Evolutionary conservation across 2,113 vertebrate genomes (phyloP).

Genomic region (Megatriorchis doriae): DNA sequence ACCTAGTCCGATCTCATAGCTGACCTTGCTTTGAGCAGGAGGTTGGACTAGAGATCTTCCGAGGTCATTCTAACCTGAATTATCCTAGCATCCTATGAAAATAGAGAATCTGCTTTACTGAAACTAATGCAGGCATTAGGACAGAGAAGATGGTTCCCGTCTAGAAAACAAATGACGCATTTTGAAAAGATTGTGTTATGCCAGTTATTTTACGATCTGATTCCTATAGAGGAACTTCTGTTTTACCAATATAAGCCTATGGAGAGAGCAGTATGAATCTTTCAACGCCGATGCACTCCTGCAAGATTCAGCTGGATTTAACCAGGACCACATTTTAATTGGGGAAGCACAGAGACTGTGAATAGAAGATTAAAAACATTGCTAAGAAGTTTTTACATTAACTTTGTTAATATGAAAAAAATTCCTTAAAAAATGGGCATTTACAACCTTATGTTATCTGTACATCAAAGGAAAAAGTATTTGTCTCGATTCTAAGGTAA

Average conservation of each 20-base stretch:
- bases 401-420: neutral
- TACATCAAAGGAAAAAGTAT: neutral
- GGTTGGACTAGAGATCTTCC: neutral
- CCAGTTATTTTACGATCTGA: neutral
- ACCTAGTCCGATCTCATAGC: neutral
- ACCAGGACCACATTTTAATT: conserved; percentile 4
- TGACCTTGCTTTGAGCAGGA: neutral
- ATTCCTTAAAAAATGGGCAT: neutral
- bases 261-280: neutral
- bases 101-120: neutral
- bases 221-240: neutral
- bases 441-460: neutral
- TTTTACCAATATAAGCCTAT: neutral
- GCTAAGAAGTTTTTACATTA: neutral
- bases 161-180: neutral
- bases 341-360: neutral
- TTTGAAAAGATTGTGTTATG: neutral
- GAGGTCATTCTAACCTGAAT: neutral
- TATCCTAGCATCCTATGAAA: neutral
- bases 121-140: neutral
- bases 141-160: neutral
- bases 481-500: neutral
- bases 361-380: neutral
- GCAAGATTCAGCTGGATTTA: neutral
- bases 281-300: neutral